A percentile compares a stretch with the other conserved stretches of the same genome.
Evolutionary conservation across 2,888 invertebrate species (phyloP).

Genomic region (Ophion costatus): DNA sequence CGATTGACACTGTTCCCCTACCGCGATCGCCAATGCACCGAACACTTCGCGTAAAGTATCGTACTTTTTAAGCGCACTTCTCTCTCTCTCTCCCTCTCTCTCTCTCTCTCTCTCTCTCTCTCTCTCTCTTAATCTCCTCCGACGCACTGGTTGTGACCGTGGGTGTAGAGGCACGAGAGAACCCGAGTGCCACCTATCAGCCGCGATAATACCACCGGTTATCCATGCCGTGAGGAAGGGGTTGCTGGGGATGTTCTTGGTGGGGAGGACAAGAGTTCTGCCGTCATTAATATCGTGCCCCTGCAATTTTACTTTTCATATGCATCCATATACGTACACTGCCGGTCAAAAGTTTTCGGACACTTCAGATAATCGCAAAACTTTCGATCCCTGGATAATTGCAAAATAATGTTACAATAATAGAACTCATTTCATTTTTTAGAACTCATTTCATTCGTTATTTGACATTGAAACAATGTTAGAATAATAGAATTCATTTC

Average conservation of each 20-base stretch:
- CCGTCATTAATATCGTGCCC: too few relatives aligned
- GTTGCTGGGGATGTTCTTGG: neutral
- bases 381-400: too few relatives aligned
- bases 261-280: neutral
- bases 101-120: neutral
- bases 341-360: too few relatives aligned
- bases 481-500: too few relatives aligned
- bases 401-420: too few relatives aligned
- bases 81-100: neutral
- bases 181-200: constrained; percentile 43
- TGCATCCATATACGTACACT: too few relatives aligned
- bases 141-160: neutral
- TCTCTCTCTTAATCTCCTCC: neutral
- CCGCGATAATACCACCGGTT: neutral
- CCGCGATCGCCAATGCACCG: constrained; percentile 16
- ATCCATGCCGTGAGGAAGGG: neutral
- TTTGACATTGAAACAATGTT: too few relatives aligned
- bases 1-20: constrained; percentile 1
- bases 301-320: too few relatives aligned
- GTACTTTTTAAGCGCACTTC: constrained; percentile 32
- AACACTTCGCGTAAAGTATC: constrained; percentile 5
- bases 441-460: too few relatives aligned
- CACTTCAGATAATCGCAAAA: too few relatives aligned
- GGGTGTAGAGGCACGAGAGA: constrained; percentile 18
- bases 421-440: too few relatives aligned